A percentile compares a stretch with the other conserved stretches of the same genome.
Conservation (phyloP, 2,797 vertebrate species). For the Sternarchorhynchus goeldii region DNA sequence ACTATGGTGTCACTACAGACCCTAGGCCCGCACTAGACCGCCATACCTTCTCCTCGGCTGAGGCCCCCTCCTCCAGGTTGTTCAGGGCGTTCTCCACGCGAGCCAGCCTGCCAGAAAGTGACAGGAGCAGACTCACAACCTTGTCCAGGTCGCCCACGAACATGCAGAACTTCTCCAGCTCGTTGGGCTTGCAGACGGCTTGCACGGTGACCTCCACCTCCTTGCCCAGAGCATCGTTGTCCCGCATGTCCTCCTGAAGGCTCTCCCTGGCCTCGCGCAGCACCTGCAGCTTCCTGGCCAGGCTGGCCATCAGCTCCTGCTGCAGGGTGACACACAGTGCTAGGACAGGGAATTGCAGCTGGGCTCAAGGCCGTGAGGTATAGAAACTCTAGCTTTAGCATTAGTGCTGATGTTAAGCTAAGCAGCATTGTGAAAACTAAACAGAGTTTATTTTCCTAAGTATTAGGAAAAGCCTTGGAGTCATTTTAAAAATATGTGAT, state of each 20-base stretch:
- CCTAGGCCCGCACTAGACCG: no score
- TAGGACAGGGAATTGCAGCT: no score
- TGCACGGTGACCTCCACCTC: constrained; percentile 87
- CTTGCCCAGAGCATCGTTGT: constrained; percentile 85
- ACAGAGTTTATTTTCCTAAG: no score
- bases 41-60: constrained; percentile 83
- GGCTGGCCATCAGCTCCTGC: constrained; percentile 92
- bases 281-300: constrained; percentile 88
- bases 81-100: constrained; percentile 93
- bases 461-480: no score
- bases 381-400: no score
- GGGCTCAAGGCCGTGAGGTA: no score
- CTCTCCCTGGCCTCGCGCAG: constrained; percentile 85
- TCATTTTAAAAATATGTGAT: no score
- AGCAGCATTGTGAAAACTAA: no score
- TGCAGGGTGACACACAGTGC: constrained; percentile 56
- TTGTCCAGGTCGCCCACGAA: constrained; percentile 95
- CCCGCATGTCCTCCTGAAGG: constrained; percentile 89
- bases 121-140: constrained; percentile 93
- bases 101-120: constrained; percentile 88
- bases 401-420: no score
- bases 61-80: constrained; percentile 80
- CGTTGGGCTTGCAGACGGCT: constrained; percentile 85
- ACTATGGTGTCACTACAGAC: no score
- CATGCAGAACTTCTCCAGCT: constrained; percentile 95